These are phyloP conservation scores for Dicyrtoma fusca DNA, from an alignment of 2,888 invertebrate species.

Conservation along the genomic window DNA sequence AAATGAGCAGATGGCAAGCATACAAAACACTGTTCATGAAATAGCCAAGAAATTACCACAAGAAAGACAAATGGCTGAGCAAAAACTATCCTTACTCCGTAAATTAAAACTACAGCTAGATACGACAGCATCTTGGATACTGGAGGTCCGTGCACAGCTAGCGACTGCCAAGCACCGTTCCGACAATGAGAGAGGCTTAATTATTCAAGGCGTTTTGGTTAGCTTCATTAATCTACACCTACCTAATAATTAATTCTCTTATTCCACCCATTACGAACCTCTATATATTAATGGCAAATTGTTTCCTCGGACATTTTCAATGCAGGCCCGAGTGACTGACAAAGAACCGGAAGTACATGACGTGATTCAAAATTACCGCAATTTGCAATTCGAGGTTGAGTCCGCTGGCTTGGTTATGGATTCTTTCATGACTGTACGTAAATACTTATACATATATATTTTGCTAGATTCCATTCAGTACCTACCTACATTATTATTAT, in stretches of 20 bases:
- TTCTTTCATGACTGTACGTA: slow-evolving; percentile 62
- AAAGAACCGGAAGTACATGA: slow-evolving; percentile 68
- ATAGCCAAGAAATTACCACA: too few relatives aligned
- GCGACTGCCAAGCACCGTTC: slow-evolving; percentile 54
- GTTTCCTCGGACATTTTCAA: background rate
- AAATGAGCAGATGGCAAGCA: slow-evolving; percentile 48
- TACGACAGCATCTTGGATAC: slow-evolving; percentile 64
- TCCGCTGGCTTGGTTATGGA: slow-evolving; percentile 62
- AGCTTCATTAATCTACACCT: background rate
- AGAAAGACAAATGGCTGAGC: slow-evolving; percentile 62
- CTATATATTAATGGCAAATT: too few relatives aligned
- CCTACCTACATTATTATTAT: too few relatives aligned
- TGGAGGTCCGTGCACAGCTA: slow-evolving; percentile 59
- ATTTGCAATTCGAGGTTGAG: slow-evolving; percentile 66
- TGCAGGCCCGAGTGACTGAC: slow-evolving; percentile 61
- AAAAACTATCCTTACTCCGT: slow-evolving; percentile 65
- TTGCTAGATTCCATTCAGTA: background rate
- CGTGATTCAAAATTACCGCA: slow-evolving; percentile 68
- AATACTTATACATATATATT: too few relatives aligned
- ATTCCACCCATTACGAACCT: background rate
- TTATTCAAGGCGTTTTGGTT: slow-evolving; percentile 35
- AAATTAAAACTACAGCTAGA: slow-evolving; percentile 66
- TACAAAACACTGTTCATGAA: slow-evolving; percentile 50
- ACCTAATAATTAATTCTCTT: background rate
- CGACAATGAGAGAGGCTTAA: slow-evolving; percentile 44